Evolutionary conservation across 2,797 vertebrate species (phyloP), one percentile per base, ranked within the genome.

Genomic region (Craterocephalus amniculus): DNA sequence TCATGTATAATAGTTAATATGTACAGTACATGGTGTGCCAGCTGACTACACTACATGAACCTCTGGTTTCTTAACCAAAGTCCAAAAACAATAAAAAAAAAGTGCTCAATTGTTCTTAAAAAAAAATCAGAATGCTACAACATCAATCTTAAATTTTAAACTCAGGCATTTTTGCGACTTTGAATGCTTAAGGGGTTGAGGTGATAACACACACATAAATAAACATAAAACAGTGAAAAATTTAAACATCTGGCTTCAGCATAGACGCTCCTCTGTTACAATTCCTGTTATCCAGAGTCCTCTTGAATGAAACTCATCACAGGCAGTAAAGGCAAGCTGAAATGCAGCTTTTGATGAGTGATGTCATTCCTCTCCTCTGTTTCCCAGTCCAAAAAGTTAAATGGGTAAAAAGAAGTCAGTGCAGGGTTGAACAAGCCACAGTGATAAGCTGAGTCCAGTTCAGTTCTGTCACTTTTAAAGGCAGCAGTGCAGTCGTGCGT

Each of bases 101-200:
- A 91, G 90, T 93, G 91, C 91, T 90, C 49, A 60, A 91, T 91
- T 88, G 86, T 90, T 83, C 68, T 83, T 74, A 24, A 70, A 84
- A n/a, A n/a, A 54, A 40, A 67, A 61, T 13, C 79, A 80, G 4
- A 89, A 86, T 75, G 76, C 76, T 85, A 76, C 75, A 8, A 67
- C 67, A 70, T 84, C 57, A 72, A 68, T 62, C 20, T 67, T 35
- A 74, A 72, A 68, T 62, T 18, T 67, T 35, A 74, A 74, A 67
- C 58, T 63, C 70, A 74, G 65, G 60, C 80, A 58, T 74, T 52
- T 32, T 67, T 66, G 76, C 80, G 80, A 45, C 60, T 70, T 81
- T 75, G 54, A 77, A 40, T 57, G 43, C 71, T 79, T 65, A 72
- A 77, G 60, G 81, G 83, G 79, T 49, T 70, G 74, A 86, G 74